Evolutionary conservation across 2,113 vertebrate genomes (phyloP).

Genomic region (Empidonax traillii): DNA sequence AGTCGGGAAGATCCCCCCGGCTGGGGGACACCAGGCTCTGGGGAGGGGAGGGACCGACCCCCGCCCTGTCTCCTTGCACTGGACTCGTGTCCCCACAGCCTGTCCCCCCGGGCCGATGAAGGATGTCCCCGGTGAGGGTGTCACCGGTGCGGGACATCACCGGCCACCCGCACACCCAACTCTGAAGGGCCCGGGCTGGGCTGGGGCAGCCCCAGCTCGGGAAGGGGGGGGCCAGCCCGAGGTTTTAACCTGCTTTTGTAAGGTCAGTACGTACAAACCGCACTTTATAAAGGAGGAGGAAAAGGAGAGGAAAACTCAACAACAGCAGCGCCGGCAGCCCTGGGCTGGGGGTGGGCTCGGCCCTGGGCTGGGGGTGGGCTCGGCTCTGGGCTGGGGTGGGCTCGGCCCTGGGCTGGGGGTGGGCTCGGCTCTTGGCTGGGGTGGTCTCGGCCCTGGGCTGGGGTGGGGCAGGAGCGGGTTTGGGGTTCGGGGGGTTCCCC

Average conservation of each 20-base stretch:
- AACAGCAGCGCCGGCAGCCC: not conserved
- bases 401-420: not conserved
- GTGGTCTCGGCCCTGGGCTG: not conserved
- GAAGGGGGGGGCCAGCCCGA: not conserved
- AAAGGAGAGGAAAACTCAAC: not conserved
- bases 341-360: too few relatives aligned
- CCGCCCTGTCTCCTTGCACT: not conserved
- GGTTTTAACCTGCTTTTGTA: not conserved
- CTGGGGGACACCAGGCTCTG: not conserved
- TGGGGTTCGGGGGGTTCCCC: not conserved
- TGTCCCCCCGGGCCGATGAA: not conserved
- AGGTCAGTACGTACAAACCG: not conserved
- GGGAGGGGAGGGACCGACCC: too few relatives aligned
- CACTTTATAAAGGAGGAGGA: constrained; percentile 26
- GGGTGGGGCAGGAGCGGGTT: not conserved
- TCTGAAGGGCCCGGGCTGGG: not conserved
- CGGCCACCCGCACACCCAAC: not conserved
- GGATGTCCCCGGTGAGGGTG: not conserved
- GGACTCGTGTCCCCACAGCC: not conserved
- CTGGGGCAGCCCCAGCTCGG: not conserved
- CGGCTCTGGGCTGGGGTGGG: too few relatives aligned
- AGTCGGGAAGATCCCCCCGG: not conserved
- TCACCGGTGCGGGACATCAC: not conserved
- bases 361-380: too few relatives aligned
- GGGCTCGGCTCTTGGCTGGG: not conserved